Evolutionary conservation across 64 coral and sea anemone genomes (phyloP).

Genomic region (Platygyra sinensis): DNA sequence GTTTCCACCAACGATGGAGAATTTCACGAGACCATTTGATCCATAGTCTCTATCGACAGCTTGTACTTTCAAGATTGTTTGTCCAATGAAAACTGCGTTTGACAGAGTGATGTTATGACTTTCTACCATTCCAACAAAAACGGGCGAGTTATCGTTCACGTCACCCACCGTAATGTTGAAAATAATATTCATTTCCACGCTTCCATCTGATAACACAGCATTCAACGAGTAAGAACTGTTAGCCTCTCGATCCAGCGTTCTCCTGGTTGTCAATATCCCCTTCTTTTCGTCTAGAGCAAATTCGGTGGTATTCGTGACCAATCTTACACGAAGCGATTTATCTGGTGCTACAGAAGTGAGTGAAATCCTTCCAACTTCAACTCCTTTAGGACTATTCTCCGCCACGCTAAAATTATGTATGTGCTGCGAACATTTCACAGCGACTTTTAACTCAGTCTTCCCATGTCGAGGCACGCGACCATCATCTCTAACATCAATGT

Average conservation of each 20-base stretch:
- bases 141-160: slow-evolving; percentile 79
- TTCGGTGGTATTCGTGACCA: background rate
- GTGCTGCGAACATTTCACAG: slow-evolving; percentile 47
- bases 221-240: slow-evolving; percentile 26
- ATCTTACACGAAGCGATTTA: slow-evolving; percentile 42
- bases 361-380: slow-evolving; percentile 63
- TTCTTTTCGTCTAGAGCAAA: slow-evolving; percentile 64
- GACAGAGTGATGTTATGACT: slow-evolving; percentile 61
- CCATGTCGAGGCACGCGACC: slow-evolving; percentile 63
- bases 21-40: slow-evolving; percentile 62
- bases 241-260: slow-evolving; percentile 71
- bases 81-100: slow-evolving; percentile 56
- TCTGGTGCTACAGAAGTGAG: slow-evolving; percentile 24
- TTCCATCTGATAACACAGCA: slow-evolving; percentile 69
- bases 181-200: background rate
- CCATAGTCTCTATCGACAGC: slow-evolving; percentile 74
- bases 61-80: slow-evolving; percentile 58
- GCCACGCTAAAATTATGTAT: slow-evolving; percentile 57
- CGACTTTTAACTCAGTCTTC: slow-evolving; percentile 51
- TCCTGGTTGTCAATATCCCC: slow-evolving; percentile 49
- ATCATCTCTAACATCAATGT: slow-evolving; percentile 63
- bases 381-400: slow-evolving; percentile 55
- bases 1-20: slow-evolving; percentile 72
- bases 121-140: slow-evolving; percentile 68
- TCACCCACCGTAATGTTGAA: slow-evolving; percentile 65